Evolutionary conservation across 2,888 invertebrate species (phyloP).

Genomic region (Parnassius smintheus): DNA sequence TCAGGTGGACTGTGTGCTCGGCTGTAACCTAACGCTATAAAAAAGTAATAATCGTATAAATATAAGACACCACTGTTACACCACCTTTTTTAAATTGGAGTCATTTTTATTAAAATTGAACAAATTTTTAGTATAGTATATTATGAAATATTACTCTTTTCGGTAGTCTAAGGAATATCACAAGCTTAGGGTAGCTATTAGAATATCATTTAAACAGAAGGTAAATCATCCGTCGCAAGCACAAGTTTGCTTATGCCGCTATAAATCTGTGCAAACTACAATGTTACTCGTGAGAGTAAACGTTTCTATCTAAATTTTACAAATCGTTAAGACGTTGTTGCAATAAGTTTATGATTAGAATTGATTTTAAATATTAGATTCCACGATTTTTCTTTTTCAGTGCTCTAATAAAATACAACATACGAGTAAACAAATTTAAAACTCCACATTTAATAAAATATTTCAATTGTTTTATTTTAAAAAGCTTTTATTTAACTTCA

Average conservation of each 20-base stretch:
- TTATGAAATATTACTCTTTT: too few species aligned
- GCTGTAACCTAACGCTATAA: too few species aligned
- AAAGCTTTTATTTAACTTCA: background rate
- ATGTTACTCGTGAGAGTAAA: conserved; percentile 16
- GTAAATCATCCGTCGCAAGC: background rate
- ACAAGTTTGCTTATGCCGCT: conserved; percentile 6
- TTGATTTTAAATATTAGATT: background rate
- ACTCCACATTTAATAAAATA: background rate
- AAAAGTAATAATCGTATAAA: too few species aligned
- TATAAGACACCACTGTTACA: too few species aligned
- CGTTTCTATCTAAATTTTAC: conserved; percentile 9
- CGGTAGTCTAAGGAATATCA: too few species aligned
- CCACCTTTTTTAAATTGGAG: too few species aligned
- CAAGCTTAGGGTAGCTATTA: too few species aligned
- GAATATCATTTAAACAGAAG: too few species aligned
- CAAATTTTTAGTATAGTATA: too few species aligned
- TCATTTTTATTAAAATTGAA: too few species aligned
- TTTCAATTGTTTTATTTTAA: background rate
- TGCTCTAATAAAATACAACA: background rate
- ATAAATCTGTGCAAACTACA: conserved; percentile 15
- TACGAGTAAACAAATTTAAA: too few species aligned
- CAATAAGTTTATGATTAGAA: conserved; percentile 3
- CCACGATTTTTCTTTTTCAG: background rate
- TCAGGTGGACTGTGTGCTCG: too few species aligned
- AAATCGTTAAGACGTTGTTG: conserved; percentile 17